A percentile compares a stretch with the other conserved stretches of the same genome.
These are phyloP conservation scores for Entomyzon cyanotis DNA, from an alignment of 2,113 vertebrate species.

Conservation along the genomic window DNA sequence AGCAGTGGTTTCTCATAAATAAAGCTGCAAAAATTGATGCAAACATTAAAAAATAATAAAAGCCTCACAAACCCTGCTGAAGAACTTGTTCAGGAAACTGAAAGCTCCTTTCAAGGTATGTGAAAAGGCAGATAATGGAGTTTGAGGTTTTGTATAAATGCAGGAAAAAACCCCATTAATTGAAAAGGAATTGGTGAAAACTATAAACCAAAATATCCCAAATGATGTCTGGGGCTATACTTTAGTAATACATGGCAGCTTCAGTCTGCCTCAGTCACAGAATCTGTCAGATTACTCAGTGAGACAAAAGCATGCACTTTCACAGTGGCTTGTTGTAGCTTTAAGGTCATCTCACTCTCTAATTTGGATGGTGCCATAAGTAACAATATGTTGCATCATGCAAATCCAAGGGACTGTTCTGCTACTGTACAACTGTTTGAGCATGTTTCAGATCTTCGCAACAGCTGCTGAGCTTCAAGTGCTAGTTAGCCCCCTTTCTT, in stretches of 20 bases:
- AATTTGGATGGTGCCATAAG: not conserved
- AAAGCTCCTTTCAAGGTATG: not conserved
- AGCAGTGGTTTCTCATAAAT: not conserved
- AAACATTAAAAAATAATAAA: not conserved
- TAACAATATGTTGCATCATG: not conserved
- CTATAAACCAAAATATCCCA: not conserved
- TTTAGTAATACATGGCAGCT: not conserved
- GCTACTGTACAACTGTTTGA: not conserved
- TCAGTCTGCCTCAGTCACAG: not conserved
- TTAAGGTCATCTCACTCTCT: not conserved
- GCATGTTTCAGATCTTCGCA: not conserved
- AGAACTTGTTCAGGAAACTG: not conserved
- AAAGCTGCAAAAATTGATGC: slow-evolving; percentile 2
- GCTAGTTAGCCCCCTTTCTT: not conserved
- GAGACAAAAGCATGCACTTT: not conserved
- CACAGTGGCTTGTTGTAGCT: not conserved
- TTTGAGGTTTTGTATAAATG: not conserved
- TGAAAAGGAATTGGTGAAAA: not conserved
- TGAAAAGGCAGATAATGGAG: not conserved
- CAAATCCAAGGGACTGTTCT: not conserved
- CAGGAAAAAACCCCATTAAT: not conserved
- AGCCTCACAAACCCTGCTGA: not conserved
- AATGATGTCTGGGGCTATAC: not conserved
- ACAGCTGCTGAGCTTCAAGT: not conserved
- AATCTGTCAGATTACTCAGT: not conserved